Percentiles rank a stretch among this genome's conserved stretches.
Conservation (phyloP, 2,888 invertebrate species). For the Neelides folsomi region DNA sequence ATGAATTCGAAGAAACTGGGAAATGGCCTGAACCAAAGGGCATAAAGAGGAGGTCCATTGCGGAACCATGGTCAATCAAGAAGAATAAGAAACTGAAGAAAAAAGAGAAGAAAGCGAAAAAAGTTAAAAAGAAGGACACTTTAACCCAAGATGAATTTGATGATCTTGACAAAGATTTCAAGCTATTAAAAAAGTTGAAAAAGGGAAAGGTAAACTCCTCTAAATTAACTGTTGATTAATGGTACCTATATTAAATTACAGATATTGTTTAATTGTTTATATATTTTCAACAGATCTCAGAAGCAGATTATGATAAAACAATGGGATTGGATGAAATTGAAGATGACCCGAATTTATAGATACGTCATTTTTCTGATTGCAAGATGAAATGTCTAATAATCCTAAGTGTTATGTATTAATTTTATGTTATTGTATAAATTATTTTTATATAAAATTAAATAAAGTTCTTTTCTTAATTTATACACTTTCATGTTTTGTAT, state of each 20-base stretch:
- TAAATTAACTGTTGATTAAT: background rate
- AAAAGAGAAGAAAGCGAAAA: conserved; percentile 44
- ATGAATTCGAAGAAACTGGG: conserved; percentile 58
- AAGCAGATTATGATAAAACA: conserved; percentile 41
- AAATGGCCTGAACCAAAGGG: conserved; percentile 55
- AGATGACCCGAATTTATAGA: background rate
- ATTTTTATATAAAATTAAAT: no score
- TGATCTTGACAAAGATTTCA: conserved; percentile 65
- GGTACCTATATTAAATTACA: background rate
- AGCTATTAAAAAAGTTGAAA: conserved; percentile 72
- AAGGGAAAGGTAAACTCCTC: conserved; percentile 58
- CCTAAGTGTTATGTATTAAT: no score
- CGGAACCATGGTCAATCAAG: conserved; percentile 51
- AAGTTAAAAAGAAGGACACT: conserved; percentile 43
- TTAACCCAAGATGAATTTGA: conserved; percentile 59
- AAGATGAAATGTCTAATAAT: no score
- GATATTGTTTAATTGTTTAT: background rate
- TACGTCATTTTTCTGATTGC: no score
- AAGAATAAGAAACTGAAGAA: conserved; percentile 39
- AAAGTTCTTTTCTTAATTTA: no score
- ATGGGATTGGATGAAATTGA: conserved; percentile 34
- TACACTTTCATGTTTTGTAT: no score
- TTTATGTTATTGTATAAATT: no score
- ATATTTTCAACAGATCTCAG: conserved; percentile 38
- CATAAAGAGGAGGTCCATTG: conserved; percentile 39